A percentile compares a stretch with the other conserved stretches of the same genome.
phyloP scores from a whole-genome alignment of 2,113 vertebrate species.

The Larimichthys crocea region DNA sequence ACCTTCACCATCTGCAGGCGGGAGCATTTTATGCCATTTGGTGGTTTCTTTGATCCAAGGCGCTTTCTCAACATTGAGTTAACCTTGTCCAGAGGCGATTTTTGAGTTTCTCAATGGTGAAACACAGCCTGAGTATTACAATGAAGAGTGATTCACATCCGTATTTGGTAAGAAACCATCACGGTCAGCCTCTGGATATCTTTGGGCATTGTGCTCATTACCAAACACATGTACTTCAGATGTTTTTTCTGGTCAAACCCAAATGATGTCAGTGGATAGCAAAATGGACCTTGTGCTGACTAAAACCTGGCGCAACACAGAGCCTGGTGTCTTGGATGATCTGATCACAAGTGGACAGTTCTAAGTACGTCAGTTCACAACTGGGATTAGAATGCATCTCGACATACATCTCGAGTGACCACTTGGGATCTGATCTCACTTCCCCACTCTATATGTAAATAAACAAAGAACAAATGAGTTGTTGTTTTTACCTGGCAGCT shows the following conservation, averaged over 20 bases:
- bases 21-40: constrained; percentile 38
- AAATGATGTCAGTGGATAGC: constrained; percentile 25
- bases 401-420: no score
- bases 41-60: constrained; percentile 62
- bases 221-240: constrained; percentile 30
- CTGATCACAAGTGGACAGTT: no score
- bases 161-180: constrained; percentile 7
- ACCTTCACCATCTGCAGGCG: constrained; percentile 45
- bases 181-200: constrained; percentile 8
- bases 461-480: no score
- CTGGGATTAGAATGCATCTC: no score
- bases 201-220: constrained; percentile 37
- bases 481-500: no score
- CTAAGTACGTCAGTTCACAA: no score
- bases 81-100: constrained; percentile 23
- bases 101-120: constrained; percentile 28
- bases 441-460: no score
- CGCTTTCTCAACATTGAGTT: constrained; percentile 46
- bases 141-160: constrained; percentile 51
- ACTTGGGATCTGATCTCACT: no score
- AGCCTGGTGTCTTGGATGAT: no score
- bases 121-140: constrained; percentile 27
- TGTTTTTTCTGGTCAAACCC: constrained; percentile 15
- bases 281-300: background rate
- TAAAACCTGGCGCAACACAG: no score